phyloP scores from a whole-genome alignment of 2,888 invertebrate genomes.

The Blastobasis adustella region DNA sequence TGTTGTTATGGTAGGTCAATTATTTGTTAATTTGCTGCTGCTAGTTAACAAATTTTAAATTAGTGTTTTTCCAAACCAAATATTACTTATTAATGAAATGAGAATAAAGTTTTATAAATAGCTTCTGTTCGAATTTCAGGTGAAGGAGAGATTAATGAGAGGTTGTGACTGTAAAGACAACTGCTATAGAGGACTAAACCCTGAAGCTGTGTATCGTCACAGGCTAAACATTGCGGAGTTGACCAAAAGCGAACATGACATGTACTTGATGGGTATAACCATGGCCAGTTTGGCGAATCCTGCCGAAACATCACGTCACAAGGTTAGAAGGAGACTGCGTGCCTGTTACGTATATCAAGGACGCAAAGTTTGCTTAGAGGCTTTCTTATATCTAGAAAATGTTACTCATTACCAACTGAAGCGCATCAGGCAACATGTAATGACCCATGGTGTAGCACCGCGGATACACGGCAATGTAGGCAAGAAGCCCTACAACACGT shows the following conservation, averaged over 20 bases:
- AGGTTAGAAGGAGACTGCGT: conserved; percentile 81
- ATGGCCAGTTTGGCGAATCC: conserved; percentile 87
- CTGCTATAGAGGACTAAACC: conserved; percentile 83
- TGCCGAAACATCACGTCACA: conserved; percentile 81
- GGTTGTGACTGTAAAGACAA: conserved; percentile 88
- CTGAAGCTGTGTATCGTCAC: conserved; percentile 84
- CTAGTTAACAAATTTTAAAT: too few relatives aligned
- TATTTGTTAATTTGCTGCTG: too few relatives aligned
- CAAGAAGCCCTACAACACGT: conserved; percentile 87
- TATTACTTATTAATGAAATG: too few relatives aligned
- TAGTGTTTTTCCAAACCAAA: too few relatives aligned
- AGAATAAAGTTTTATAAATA: not conserved
- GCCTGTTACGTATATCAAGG: conserved; percentile 87
- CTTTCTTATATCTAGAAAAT: conserved; percentile 86
- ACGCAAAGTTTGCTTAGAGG: conserved; percentile 84
- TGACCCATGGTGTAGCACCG: conserved; percentile 86
- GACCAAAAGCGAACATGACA: conserved; percentile 87
- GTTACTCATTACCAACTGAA: conserved; percentile 87
- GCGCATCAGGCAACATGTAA: conserved; percentile 84
- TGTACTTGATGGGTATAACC: conserved; percentile 90
- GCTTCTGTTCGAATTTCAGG: conserved; percentile 60
- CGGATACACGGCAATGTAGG: conserved; percentile 86
- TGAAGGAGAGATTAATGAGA: conserved; percentile 78
- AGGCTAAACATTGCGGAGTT: conserved; percentile 85
- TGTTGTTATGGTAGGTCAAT: too few relatives aligned